Percentiles rank a stretch among this genome's conserved stretches.
These are phyloP conservation scores for Meles meles DNA, from an alignment of 2,113 vertebrate genomes.

Conservation along the genomic window DNA sequence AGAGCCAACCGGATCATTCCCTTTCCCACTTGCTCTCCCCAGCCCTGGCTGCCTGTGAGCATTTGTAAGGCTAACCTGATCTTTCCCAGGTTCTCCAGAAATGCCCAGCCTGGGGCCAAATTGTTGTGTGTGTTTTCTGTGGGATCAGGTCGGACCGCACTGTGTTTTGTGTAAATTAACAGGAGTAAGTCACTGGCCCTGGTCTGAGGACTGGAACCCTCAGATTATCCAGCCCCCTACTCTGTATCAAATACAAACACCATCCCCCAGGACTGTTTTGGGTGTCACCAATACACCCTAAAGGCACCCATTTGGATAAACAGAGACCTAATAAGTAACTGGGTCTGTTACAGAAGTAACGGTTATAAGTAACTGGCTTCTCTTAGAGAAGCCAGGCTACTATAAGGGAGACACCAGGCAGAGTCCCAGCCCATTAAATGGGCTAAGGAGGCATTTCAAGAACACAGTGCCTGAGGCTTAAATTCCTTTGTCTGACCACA, in stretches of 20 bases:
- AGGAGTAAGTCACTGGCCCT: neutral
- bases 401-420: neutral
- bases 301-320: conserved; percentile 35
- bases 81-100: conserved; percentile 31
- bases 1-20: conserved; percentile 12
- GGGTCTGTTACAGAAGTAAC: no score
- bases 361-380: no score
- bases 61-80: neutral
- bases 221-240: neutral
- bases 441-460: neutral
- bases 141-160: neutral
- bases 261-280: conserved; percentile 52
- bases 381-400: neutral
- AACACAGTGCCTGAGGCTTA: neutral
- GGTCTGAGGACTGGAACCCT: neutral
- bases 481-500: neutral
- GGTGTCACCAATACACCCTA: conserved; percentile 45
- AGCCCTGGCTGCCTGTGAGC: neutral
- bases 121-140: neutral
- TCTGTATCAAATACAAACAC: conserved; percentile 64
- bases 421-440: neutral
- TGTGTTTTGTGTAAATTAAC: conserved; percentile 67
- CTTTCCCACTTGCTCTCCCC: neutral
- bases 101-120: neutral
- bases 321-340: neutral